Evolutionary conservation across 1,140 invertebrate species (phyloP), one percentile per base, ranked within the genome.

Genomic region (Tribolium madens): DNA sequence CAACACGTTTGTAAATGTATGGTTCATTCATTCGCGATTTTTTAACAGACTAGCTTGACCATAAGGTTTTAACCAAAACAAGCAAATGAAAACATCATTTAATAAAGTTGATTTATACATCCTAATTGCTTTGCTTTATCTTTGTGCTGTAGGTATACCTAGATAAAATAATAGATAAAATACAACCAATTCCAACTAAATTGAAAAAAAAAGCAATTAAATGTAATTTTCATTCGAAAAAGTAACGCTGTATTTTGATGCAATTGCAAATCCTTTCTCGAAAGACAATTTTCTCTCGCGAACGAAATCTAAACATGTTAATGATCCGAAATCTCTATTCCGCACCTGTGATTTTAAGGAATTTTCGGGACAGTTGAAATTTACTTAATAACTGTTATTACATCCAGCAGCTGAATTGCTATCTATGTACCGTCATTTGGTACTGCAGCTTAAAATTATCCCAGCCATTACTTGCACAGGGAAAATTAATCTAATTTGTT

Each of bases 331-430:
- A 12, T 31, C 70, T 17, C 21, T 15, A 72, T 72, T 72, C 70
- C 14, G 46, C 70, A 72, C 70, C 70, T 72, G 70, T 52, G 70
- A 72, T 72, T 72, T 72, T 48, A 72, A 72, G 70, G 46, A 72
- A 72, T 72, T 72, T 72, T 72, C 70, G 70, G 70, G 70, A 72
- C 18, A 18, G 46, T 72, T n/a, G 12, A 36, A 72, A 72, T 31
- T 72, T 52, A 72, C 70, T 72, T 72, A 72, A 72, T 72, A 50
- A 72, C 70, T 13, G 50, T 72, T 72, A 72, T 72, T 72, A 72
- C 26, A 9, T 12, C 10, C 21, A 33, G 21, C 57, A 14, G 57
- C 31, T 12, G 14, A 64, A 64, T 33, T 64, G 57, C 57, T 26
- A 13, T 64, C 57, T 26, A 13, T 64, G 57, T 26, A 64, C 21